Conservation (phyloP, 2,888 invertebrate genomes). For the Orgyia antiqua region DNA sequence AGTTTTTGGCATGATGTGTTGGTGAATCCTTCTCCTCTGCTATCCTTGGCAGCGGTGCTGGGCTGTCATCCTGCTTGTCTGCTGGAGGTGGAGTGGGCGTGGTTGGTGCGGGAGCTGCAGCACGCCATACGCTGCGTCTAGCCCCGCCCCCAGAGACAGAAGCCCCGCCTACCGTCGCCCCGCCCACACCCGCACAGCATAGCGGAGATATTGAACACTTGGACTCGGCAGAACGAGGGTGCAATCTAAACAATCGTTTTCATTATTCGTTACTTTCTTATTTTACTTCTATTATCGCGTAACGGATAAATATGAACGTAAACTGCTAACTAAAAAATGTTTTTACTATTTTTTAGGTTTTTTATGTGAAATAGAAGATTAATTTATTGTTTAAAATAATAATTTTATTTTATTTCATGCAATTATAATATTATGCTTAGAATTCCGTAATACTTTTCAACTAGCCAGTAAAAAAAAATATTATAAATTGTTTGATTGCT, state of each 20-base stretch:
- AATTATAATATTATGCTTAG: too few species aligned
- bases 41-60: constrained; percentile 85
- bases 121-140: constrained; percentile 45
- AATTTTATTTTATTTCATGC: too few species aligned
- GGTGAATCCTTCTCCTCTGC: constrained; percentile 93
- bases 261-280: too few species aligned
- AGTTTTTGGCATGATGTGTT: constrained; percentile 72
- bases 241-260: constrained; percentile 80
- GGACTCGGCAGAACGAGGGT: constrained; percentile 92
- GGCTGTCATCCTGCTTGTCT: constrained; percentile 56
- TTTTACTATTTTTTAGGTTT: background rate
- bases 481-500: too few species aligned
- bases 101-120: constrained; percentile 51
- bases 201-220: constrained; percentile 91
- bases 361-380: too few species aligned
- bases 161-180: constrained; percentile 46
- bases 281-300: too few species aligned
- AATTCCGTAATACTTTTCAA: too few species aligned
- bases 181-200: constrained; percentile 78
- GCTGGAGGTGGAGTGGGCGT: constrained; percentile 55
- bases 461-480: too few species aligned
- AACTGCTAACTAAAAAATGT: background rate
- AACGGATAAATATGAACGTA: too few species aligned
- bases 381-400: too few species aligned
- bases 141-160: constrained; percentile 44